Percentiles rank a stretch among this genome's conserved stretches.
Conservation (phyloP, 2,113 vertebrate species). For the Ailurus styani region DNA sequence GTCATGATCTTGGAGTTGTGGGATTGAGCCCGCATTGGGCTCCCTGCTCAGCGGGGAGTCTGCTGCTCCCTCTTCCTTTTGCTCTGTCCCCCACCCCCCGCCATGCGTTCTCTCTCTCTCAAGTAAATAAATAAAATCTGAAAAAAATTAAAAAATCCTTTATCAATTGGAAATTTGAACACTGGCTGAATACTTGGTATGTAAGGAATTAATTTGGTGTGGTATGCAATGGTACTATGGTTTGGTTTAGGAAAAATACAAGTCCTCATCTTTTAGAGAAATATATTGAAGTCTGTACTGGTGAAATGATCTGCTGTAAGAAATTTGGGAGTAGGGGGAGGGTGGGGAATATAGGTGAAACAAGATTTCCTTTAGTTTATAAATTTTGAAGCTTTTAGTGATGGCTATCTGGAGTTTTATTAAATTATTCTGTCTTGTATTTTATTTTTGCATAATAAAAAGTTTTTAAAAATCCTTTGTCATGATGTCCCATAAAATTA, state of each 20-base stretch:
- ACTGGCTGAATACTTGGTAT: background rate
- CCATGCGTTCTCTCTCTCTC: background rate
- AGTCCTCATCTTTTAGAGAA: background rate
- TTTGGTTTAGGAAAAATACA: background rate
- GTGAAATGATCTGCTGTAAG: background rate
- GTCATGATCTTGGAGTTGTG: background rate
- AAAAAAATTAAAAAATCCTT: background rate
- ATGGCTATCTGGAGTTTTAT: background rate
- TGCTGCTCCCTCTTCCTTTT: background rate
- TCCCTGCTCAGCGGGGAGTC: background rate
- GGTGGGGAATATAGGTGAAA: no score
- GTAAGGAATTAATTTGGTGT: background rate
- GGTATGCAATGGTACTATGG: background rate
- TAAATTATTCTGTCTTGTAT: background rate
- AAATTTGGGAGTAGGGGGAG: background rate
- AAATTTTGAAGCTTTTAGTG: background rate
- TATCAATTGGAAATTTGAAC: background rate
- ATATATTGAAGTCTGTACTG: background rate
- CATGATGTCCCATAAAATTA: background rate
- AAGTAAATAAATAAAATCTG: background rate
- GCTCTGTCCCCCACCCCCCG: background rate
- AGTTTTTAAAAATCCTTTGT: background rate
- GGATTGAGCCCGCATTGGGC: background rate
- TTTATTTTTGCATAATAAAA: background rate
- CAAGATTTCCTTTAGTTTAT: background rate